Evolutionary conservation across 2,888 invertebrate genomes (phyloP), one percentile per base, ranked within the genome.

Genomic region (Himalopsyche kuldschensis): DNA sequence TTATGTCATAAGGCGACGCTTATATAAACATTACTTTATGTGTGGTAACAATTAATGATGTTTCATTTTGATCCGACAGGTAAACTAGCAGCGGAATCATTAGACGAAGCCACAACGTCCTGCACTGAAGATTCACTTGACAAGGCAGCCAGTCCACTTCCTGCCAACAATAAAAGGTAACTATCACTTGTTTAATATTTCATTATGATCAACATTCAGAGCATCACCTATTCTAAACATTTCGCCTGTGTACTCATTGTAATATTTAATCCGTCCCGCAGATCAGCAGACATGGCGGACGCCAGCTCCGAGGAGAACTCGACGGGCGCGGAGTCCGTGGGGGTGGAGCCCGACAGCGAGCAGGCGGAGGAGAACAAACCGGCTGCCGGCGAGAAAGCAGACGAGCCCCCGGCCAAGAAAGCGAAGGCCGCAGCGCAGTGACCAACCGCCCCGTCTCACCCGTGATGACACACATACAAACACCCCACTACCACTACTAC

Each of bases 61-160:
- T 17, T 63, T 80, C n/a, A 27, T 31, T 75, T 63, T 76, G 17
- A 24, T 41, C 79, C 88, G 88, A 1, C 88, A 92, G 92, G 92
- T 80, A 92, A 92, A 88, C 87, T 92, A 87, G 88, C 87, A 30
- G 91, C 91, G 81, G 93, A 94, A 87, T 92, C 94, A 84, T 94
- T 94, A 88, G 95, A 94, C 88, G 95, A 95, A 89, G 95, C 95
- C 75, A 93, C 94, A 87, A 94, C 95, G 85, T 95, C 95, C 31
- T 95, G 94, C 90, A 95, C 95, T 83, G 95, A 95, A 89, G 95
- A 95, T 89, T 95, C 95, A 76, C 89, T 94, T 90, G 95, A 95
- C 89, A 93, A 92, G 87, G 94, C 94, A 32, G 92, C 94, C 85
- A 95, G 93, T 79, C 93, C 93, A 48, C 87, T 87, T 84, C 20